Conservation (phyloP, 2,797 vertebrate species). For the Notamacropus eugenii region DNA sequence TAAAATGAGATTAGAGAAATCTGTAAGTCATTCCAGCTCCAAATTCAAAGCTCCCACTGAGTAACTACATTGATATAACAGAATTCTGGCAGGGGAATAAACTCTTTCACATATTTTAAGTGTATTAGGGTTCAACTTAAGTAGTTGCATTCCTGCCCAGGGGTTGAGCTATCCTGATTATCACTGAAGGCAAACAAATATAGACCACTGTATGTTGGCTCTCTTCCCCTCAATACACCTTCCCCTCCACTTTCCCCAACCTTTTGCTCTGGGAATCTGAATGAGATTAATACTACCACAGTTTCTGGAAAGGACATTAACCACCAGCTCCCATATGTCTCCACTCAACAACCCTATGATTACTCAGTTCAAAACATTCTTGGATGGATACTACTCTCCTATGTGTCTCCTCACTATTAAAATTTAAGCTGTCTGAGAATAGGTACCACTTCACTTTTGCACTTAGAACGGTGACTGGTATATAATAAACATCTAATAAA, state of each 20-base stretch:
- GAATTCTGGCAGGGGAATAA: background rate
- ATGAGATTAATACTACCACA: background rate
- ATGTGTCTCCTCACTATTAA: background rate
- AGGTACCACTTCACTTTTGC: background rate
- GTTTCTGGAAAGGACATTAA: background rate
- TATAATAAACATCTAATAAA: background rate
- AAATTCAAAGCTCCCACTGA: background rate
- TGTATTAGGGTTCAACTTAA: background rate
- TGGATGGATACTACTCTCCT: background rate
- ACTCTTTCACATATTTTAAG: background rate
- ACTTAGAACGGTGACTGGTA: background rate
- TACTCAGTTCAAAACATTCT: background rate
- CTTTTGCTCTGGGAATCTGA: background rate
- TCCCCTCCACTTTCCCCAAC: background rate
- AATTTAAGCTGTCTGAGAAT: background rate
- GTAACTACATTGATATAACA: background rate
- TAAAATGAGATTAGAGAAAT: constrained; percentile 32
- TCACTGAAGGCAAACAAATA: background rate
- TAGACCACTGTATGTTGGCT: background rate
- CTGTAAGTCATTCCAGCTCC: constrained; percentile 35
- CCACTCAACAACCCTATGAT: background rate
- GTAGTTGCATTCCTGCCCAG: background rate
- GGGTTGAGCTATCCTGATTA: background rate
- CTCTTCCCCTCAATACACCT: background rate
- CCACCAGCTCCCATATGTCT: background rate